phyloP scores from a whole-genome alignment of 2,113 vertebrate species.

The Rhea americana region DNA sequence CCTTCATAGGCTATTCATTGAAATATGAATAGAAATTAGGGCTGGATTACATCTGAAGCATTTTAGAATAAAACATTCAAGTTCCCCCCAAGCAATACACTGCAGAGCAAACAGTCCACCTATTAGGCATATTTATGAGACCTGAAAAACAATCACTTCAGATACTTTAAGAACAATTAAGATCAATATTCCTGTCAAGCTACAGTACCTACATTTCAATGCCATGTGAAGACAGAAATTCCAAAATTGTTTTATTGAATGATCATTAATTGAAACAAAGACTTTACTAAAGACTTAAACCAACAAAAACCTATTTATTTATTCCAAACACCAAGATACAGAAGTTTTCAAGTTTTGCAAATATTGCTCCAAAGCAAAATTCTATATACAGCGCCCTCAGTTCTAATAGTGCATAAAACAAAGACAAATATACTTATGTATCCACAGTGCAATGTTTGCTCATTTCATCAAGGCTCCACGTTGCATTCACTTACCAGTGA shows the following conservation, averaged over 20 bases:
- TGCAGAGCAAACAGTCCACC: not conserved
- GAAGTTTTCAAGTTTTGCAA: slow-evolving; percentile 77
- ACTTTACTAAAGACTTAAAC: slow-evolving; percentile 45
- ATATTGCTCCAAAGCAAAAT: slow-evolving; percentile 78
- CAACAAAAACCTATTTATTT: slow-evolving; percentile 80
- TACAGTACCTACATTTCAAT: not conserved
- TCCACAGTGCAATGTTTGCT: slow-evolving; percentile 76
- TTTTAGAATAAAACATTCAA: not conserved
- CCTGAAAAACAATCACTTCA: not conserved
- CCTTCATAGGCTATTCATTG: rapidly evolving
- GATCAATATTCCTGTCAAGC: not conserved
- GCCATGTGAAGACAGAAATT: not conserved
- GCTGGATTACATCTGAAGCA: not conserved
- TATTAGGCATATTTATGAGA: not conserved
- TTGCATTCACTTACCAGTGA: slow-evolving; percentile 61
- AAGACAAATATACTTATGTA: slow-evolving; percentile 32
- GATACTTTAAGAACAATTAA: not conserved
- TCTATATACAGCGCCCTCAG: slow-evolving; percentile 71
- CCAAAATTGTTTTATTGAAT: not conserved
- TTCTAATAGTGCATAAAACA: slow-evolving; percentile 73
- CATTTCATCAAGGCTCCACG: slow-evolving; percentile 61
- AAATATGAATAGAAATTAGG: rapidly evolving
- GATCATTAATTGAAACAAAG: slow-evolving; percentile 30
- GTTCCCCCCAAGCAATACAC: not conserved
- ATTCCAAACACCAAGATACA: slow-evolving; percentile 78